Percentiles rank a stretch among this genome's conserved stretches.
Evolutionary conservation across 2,797 vertebrate species (phyloP).

Genomic region (Hipposideros larvatus): DNA sequence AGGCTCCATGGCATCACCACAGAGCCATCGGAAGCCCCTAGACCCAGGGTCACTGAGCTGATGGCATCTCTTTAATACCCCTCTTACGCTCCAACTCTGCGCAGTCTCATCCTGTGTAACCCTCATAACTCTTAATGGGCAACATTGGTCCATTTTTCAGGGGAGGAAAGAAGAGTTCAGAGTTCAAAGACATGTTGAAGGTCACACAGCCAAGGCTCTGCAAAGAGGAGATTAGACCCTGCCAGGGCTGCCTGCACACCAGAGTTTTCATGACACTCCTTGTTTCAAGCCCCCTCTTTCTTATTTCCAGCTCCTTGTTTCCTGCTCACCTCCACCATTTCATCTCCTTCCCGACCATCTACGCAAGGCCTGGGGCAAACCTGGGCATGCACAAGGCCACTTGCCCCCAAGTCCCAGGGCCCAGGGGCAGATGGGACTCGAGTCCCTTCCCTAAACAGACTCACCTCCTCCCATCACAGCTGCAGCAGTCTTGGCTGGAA

Average conservation of each 20-base stretch:
- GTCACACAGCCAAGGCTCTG: neutral
- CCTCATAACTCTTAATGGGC: neutral
- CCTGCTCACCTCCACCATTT: neutral
- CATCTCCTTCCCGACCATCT: neutral
- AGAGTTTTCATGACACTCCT: too few relatives aligned
- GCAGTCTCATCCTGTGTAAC: fast-evolving
- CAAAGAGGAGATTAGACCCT: neutral
- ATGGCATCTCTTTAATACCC: neutral
- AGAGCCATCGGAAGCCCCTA: neutral
- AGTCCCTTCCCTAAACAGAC: neutral
- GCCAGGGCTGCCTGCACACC: neutral
- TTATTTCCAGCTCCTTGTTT: neutral
- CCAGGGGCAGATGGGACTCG: neutral
- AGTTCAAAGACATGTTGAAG: neutral
- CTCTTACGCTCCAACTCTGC: neutral
- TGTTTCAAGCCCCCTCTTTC: too few relatives aligned
- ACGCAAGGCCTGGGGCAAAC: neutral
- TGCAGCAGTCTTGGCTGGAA: neutral
- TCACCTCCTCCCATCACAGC: constrained; percentile 26
- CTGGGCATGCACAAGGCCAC: too few relatives aligned
- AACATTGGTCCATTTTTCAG: neutral
- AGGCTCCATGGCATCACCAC: neutral
- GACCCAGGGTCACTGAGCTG: neutral
- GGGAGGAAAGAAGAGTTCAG: neutral
- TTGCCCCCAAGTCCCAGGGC: neutral